phyloP scores from a whole-genome alignment of 2,888 invertebrate species.

The Eretmocerus hayati region DNA sequence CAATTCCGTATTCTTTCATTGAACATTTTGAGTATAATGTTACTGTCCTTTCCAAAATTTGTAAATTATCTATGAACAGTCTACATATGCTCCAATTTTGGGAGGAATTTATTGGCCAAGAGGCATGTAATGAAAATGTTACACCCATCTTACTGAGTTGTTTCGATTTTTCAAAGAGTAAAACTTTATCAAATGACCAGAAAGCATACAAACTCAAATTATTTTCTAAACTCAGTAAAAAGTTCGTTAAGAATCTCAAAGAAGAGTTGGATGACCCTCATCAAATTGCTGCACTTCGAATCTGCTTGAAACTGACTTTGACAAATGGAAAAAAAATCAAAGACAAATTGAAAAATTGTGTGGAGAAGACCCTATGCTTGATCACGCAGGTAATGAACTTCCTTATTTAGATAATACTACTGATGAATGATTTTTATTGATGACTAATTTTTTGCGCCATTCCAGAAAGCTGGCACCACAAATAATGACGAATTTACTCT shows the following conservation, averaged over 20 bases:
- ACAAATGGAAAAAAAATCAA: conserved; percentile 24
- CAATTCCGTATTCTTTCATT: conserved; percentile 25
- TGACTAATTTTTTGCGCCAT: conserved; percentile 11
- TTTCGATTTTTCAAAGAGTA: conserved; percentile 30
- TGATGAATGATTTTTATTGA: neutral
- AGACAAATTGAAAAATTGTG: conserved; percentile 23
- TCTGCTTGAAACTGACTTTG: conserved; percentile 28
- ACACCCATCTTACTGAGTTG: conserved; percentile 29
- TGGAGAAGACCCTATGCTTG: conserved; percentile 25
- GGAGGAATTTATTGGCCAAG: conserved; percentile 23
- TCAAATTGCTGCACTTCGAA: conserved; percentile 30
- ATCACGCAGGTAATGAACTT: conserved; percentile 26
- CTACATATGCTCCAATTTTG: conserved; percentile 23
- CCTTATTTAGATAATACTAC: neutral
- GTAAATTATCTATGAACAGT: conserved; percentile 30
- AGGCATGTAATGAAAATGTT: conserved; percentile 18
- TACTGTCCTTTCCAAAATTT: conserved; percentile 23
- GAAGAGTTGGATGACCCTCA: conserved; percentile 22
- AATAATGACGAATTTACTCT: conserved; percentile 22
- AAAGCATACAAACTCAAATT: conserved; percentile 29
- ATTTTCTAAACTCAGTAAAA: conserved; percentile 29
- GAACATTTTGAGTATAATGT: conserved; percentile 24
- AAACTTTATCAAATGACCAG: conserved; percentile 25
- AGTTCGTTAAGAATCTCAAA: conserved; percentile 24
- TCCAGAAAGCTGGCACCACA: conserved; percentile 18